Conservation (phyloP, 2,888 invertebrate species). For the Pristionchus entomophagus region DNA sequence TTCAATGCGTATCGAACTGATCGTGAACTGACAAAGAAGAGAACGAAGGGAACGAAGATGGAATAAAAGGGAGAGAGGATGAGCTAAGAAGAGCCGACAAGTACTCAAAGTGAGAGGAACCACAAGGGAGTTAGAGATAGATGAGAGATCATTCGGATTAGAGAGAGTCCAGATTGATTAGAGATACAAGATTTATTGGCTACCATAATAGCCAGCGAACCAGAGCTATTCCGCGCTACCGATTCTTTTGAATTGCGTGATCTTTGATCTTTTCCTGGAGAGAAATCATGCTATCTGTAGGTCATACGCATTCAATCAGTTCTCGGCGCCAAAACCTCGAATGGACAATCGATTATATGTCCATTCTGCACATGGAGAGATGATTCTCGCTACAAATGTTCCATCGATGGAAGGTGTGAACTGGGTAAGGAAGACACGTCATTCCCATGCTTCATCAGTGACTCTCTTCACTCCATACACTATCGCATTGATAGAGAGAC, state of each 20-base stretch:
- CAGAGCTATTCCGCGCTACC: constrained; percentile 25
- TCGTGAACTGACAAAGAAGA: constrained; percentile 9
- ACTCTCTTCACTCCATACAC: not conserved
- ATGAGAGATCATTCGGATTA: not conserved
- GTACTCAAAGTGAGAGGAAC: constrained; percentile 12
- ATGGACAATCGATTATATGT: no score
- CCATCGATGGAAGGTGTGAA: not conserved
- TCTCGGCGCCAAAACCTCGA: no score
- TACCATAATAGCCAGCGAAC: constrained; percentile 22
- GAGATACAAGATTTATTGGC: constrained; percentile 31
- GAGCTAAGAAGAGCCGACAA: not conserved
- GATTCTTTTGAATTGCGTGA: not conserved
- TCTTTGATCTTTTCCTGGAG: not conserved
- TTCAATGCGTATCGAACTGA: not conserved
- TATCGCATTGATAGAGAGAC: not conserved
- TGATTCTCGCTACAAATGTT: not conserved
- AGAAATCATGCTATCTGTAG: not conserved
- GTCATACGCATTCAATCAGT: not conserved
- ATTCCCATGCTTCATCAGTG: not conserved
- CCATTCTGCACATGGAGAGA: not conserved
- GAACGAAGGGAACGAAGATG: not conserved
- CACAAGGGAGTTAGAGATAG: not conserved
- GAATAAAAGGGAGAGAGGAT: not conserved
- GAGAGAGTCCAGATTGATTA: not conserved
- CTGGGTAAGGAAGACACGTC: not conserved